Base-by-base conservation (phyloP, 2,888 invertebrate genomes). In the Glomeris marginata region DNA sequence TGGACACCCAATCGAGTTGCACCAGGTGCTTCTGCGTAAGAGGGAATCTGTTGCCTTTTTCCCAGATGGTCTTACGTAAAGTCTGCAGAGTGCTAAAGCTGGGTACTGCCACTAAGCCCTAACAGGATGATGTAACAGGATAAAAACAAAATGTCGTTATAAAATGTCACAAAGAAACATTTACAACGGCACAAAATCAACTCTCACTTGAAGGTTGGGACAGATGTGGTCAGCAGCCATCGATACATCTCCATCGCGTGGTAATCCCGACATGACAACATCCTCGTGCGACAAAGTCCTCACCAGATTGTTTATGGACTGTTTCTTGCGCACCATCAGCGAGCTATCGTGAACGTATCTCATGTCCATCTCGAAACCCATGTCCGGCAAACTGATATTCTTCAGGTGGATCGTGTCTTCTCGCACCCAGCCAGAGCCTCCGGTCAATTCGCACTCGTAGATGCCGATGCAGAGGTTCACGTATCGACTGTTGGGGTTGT, bases 381-480 rank as follows among this genome's bases (percentile, higher is more conserved):
- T 54, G 46, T 58, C 52, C 13, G 61, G 68, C 16, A 94, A 67
- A 63, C 85, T 84, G 54, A 94, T 88, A 64, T 94, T 92, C 64
- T 86, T 81, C 60, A 97, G 68, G 58, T 92, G 88, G 58, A 97
- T 92, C 1, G 88, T 90, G 60, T 97, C 95, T 65, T 97, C 95
- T 11, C 92, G 70, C 41, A 92, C 75, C 95, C 95, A 97, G 59
- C 76, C 74, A 11, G 74, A 74, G 10, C 77, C 95, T 45, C 92
- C 98, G 5, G 94, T 94, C 57, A 95, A 95, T 70, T 98, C 98
- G 66, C 98, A 99, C 67, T 98, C 98, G 70, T 94, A 97, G 56
- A 98, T 94, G 41, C 92, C 90, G 6, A 98, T 91, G 68, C 85
- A 84, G 1, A 90, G 72, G 66, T 90, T 88, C 21, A 90, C 86